phyloP scores from a whole-genome alignment of 92 coral and sea anemone genomes.

The Montipora capitata region DNA sequence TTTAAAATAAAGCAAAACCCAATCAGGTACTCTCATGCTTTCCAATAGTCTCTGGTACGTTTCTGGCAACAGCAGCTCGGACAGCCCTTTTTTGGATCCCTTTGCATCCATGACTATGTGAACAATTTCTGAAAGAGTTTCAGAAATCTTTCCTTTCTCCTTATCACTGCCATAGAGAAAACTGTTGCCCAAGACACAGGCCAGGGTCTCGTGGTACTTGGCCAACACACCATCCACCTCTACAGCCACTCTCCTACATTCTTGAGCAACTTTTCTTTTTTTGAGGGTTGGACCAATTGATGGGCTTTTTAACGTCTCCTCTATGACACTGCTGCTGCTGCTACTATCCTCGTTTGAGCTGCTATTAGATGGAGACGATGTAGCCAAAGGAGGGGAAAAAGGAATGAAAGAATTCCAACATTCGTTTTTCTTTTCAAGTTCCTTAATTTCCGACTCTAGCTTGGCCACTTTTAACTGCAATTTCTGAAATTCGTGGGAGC shows the following conservation, averaged over 20 bases:
- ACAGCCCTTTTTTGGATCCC: conserved; percentile 57
- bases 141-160: conserved; percentile 38
- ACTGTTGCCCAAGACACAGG: conserved; percentile 54
- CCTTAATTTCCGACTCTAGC: conserved; percentile 31
- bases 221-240: conserved; percentile 29
- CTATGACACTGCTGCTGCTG: conserved; percentile 33
- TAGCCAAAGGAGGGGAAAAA: conserved; percentile 18
- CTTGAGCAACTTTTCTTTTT: conserved; percentile 27
- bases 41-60: conserved; percentile 26
- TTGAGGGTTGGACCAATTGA: conserved; percentile 26
- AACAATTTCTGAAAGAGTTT: conserved; percentile 41
- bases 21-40: conserved; percentile 76
- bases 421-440: conserved; percentile 33
- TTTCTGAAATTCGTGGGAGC: conserved; percentile 21
- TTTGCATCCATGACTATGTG: conserved; percentile 58
- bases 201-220: conserved; percentile 42
- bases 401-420: conserved; percentile 9
- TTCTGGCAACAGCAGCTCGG: conserved; percentile 52
- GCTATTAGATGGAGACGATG: too few species aligned
- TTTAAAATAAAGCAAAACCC: conserved; percentile 71
- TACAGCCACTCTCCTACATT: conserved; percentile 9
- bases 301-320: conserved; percentile 25
- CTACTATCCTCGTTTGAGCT: too few species aligned
- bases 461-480: conserved; percentile 25
- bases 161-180: conserved; percentile 33